A percentile compares a stretch with the other conserved stretches of the same genome.
Evolutionary conservation across 2,113 vertebrate species (phyloP).

Genomic region (Ifrita kowaldi): DNA sequence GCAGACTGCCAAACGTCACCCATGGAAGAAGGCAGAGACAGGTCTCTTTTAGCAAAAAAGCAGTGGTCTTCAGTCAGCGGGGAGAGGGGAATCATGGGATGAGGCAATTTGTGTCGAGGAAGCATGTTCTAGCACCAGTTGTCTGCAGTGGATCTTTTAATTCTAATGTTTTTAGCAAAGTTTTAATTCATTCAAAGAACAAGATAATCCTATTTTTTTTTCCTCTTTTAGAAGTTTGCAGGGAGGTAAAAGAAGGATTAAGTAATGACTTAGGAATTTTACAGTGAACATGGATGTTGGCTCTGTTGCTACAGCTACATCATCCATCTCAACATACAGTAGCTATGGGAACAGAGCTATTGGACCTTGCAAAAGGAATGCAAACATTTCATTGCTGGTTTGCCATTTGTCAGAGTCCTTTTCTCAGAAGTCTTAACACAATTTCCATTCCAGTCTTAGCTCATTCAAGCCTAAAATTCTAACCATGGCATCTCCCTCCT

Average conservation of each 20-base stretch:
- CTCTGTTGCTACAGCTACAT: constrained; percentile 37
- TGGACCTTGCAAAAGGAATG: constrained; percentile 29
- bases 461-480: neutral
- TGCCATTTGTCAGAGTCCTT: constrained; percentile 23
- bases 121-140: neutral
- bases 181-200: neutral
- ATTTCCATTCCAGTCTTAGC: neutral
- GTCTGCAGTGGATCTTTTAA: neutral
- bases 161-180: neutral
- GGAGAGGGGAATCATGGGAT: neutral
- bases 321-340: constrained; percentile 34
- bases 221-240: neutral
- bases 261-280: constrained; percentile 10
- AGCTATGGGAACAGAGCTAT: constrained; percentile 56
- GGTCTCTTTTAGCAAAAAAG: neutral
- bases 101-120: neutral
- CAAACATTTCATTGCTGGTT: constrained; percentile 22
- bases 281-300: constrained; percentile 12
- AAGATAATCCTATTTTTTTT: neutral
- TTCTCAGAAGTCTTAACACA: neutral
- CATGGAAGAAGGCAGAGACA: neutral
- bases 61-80: neutral
- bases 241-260: neutral
- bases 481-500: neutral
- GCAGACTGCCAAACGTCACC: neutral